Conservation (phyloP, 1,140 invertebrate genomes). For the Nilaparvata lugens region DNA sequence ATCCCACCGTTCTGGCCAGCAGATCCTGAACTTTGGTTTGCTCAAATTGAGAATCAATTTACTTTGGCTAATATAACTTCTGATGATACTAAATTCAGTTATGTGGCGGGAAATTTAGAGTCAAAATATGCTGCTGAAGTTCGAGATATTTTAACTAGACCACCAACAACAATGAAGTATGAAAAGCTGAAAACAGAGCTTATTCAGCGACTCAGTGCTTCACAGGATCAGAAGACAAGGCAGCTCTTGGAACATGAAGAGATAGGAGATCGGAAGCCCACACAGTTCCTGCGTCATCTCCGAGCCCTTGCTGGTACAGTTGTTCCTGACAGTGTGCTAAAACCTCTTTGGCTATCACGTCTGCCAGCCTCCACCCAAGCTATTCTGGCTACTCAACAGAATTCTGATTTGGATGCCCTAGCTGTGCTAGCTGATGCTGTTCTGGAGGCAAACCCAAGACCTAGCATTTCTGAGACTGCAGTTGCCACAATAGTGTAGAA, state of each 20-base stretch:
- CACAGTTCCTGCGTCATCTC: conserved; percentile 28
- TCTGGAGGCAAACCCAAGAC: no score
- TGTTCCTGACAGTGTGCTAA: conserved; percentile 28
- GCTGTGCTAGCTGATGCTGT: no score
- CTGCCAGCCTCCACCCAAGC: no score
- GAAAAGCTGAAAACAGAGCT: conserved; percentile 27
- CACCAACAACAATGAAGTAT: conserved; percentile 16
- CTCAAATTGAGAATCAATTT: conserved; percentile 19
- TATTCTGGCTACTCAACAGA: no score
- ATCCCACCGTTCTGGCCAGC: conserved; percentile 26
- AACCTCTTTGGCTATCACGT: conserved; percentile 3
- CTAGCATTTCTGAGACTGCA: no score
- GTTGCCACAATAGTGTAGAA: no score
- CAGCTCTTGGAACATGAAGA: conserved; percentile 21
- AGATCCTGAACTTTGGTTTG: conserved; percentile 28
- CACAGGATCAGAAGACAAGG: conserved; percentile 22
- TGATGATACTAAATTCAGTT: no score
- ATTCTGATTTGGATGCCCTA: no score
- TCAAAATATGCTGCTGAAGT: no score
- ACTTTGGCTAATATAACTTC: no score
- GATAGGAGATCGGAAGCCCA: conserved; percentile 30
- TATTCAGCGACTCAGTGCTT: conserved; percentile 23
- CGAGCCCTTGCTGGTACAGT: conserved; percentile 19
- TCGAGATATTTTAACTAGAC: conserved; percentile 15
- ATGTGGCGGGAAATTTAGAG: no score